Percentiles rank a stretch among this genome's conserved stretches.
These are phyloP conservation scores for Galbula dea DNA, from an alignment of 2,113 vertebrate species.

Conservation along the genomic window DNA sequence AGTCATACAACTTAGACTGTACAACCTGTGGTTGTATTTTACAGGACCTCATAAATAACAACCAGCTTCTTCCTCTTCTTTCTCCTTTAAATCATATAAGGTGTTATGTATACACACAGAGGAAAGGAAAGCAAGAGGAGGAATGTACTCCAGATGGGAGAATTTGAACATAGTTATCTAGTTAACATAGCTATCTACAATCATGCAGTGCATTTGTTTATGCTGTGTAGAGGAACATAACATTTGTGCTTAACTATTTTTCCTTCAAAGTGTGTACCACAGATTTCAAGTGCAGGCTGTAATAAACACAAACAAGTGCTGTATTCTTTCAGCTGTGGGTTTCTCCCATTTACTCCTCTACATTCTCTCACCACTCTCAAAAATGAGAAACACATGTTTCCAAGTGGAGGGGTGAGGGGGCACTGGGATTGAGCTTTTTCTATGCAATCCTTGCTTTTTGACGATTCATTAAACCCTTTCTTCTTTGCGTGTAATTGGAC, in stretches of 20 bases:
- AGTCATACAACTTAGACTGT: background rate
- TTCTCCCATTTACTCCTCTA: background rate
- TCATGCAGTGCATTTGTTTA: fast-evolving
- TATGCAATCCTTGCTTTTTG: constrained; percentile 73
- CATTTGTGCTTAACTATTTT: background rate
- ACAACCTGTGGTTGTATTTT: background rate
- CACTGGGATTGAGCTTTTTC: constrained; percentile 58
- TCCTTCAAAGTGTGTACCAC: background rate
- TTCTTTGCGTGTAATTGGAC: constrained; percentile 72
- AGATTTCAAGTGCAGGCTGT: background rate
- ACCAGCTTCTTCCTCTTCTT: background rate
- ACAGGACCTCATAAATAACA: background rate
- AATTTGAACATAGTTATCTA: background rate
- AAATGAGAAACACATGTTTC: constrained; percentile 56
- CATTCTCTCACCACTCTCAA: background rate
- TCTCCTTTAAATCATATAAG: background rate
- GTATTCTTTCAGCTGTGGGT: background rate
- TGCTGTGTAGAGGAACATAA: background rate
- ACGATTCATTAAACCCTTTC: constrained; percentile 82
- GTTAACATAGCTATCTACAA: fast-evolving
- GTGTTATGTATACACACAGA: background rate
- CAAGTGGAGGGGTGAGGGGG: constrained; percentile 16
- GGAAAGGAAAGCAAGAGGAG: background rate
- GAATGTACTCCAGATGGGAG: background rate
- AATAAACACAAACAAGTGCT: background rate